Evolutionary conservation across 1,140 invertebrate species (phyloP).

Genomic region (Caenorhabditis inopinata): DNA sequence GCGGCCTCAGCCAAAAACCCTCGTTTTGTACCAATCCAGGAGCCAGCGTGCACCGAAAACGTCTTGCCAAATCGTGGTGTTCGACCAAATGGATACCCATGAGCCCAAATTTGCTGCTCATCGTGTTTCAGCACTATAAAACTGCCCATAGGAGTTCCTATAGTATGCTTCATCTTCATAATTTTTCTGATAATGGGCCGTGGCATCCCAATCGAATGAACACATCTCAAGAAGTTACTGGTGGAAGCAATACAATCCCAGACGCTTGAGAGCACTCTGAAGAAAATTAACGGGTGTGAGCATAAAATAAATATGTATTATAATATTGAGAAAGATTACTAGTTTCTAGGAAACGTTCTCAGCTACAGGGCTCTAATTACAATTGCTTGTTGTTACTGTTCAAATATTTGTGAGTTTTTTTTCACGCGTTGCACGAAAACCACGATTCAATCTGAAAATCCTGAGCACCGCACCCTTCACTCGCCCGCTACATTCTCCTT

Average conservation of each 20-base stretch:
- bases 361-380: too few species aligned
- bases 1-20: conserved; percentile 40
- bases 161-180: not conserved
- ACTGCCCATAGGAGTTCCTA: not conserved
- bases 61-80: not conserved
- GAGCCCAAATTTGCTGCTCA: not conserved
- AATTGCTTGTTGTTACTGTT: too few species aligned
- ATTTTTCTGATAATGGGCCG: conserved; percentile 54
- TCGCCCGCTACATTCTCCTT: too few species aligned
- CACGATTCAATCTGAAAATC: too few species aligned
- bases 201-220: conserved; percentile 86
- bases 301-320: too few species aligned
- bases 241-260: conserved; percentile 62
- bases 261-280: conserved; percentile 32
- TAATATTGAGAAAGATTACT: too few species aligned
- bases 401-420: too few species aligned
- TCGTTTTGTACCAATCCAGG: conserved; percentile 25
- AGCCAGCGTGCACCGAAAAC: not conserved
- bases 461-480: too few species aligned
- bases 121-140: conserved; percentile 12
- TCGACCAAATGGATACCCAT: not conserved
- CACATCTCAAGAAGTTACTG: conserved; percentile 72
- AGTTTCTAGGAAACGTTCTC: too few species aligned
- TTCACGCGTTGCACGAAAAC: too few species aligned
- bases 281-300: too few species aligned